These are phyloP conservation scores for Cydia pomonella DNA, from an alignment of 1,140 invertebrate species.

Conservation along the genomic window DNA sequence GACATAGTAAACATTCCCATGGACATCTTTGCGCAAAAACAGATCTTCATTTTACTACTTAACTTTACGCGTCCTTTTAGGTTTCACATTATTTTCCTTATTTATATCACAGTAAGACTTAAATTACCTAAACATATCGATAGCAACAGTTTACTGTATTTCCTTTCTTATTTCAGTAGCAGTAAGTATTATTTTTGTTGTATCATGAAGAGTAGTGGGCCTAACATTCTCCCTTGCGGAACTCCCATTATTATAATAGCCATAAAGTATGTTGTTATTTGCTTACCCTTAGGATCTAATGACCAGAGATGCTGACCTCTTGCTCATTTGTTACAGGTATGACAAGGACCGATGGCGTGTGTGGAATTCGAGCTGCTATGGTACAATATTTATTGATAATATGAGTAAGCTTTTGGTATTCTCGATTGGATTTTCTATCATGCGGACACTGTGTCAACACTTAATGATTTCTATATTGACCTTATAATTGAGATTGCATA, in stretches of 20 bases:
- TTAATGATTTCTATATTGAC: no score
- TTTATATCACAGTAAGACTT: background rate
- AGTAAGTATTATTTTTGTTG: background rate
- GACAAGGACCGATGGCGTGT: constrained; percentile 21
- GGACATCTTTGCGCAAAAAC: constrained; percentile 29
- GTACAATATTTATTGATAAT: background rate
- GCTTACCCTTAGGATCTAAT: background rate
- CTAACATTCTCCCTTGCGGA: background rate
- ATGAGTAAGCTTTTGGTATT: background rate
- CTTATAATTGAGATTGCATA: no score
- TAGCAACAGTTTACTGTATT: background rate
- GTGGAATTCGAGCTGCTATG: constrained; percentile 1
- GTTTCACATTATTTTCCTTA: background rate
- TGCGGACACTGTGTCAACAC: no score
- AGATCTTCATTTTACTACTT: constrained; percentile 30
- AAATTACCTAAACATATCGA: background rate
- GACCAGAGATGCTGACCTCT: constrained; percentile 21
- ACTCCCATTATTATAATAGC: constrained; percentile 5
- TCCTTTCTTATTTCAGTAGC: background rate
- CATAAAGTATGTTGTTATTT: constrained; percentile 14
- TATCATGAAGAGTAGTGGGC: background rate
- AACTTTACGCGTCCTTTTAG: background rate
- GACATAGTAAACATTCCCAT: constrained; percentile 24
- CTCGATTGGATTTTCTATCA: no score
- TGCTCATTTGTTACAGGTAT: constrained; percentile 27